These are phyloP conservation scores for Idaea biselata DNA, from an alignment of 2,888 invertebrate genomes.

Conservation along the genomic window DNA sequence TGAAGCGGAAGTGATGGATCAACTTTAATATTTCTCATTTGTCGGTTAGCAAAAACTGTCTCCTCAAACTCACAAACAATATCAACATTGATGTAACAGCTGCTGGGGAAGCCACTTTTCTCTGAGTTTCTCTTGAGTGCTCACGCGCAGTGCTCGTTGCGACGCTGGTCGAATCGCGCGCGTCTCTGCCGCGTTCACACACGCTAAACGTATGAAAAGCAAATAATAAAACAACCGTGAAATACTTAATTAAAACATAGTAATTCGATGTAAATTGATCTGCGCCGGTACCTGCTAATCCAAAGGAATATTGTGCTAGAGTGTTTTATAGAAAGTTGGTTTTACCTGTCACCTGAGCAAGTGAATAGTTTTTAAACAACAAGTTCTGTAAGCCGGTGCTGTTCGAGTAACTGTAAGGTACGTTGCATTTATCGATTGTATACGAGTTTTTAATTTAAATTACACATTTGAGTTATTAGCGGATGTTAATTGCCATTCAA, in stretches of 20 bases:
- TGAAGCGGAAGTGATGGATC: conserved; percentile 51
- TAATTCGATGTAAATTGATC: background rate
- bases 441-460: background rate
- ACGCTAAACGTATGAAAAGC: conserved; percentile 13
- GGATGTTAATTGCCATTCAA: background rate
- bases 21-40: conserved; percentile 40
- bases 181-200: conserved; percentile 24
- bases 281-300: conserved; percentile 16
- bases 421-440: conserved; percentile 33
- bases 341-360: conserved; percentile 40
- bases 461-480: background rate
- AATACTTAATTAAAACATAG: conserved; percentile 32
- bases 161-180: conserved; percentile 58
- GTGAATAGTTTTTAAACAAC: conserved; percentile 43
- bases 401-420: conserved; percentile 66
- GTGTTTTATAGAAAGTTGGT: conserved; percentile 54
- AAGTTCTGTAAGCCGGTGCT: conserved; percentile 43
- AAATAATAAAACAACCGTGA: conserved; percentile 30
- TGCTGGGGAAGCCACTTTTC: conserved; percentile 61
- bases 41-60: conserved; percentile 44
- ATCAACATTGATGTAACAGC: conserved; percentile 69
- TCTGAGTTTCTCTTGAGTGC: conserved; percentile 68
- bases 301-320: conserved; percentile 46
- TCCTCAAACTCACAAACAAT: conserved; percentile 37
- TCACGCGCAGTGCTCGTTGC: conserved; percentile 58